These are phyloP conservation scores for Hypolimnas misippus DNA, from an alignment of 2,888 invertebrate species.

Conservation along the genomic window DNA sequence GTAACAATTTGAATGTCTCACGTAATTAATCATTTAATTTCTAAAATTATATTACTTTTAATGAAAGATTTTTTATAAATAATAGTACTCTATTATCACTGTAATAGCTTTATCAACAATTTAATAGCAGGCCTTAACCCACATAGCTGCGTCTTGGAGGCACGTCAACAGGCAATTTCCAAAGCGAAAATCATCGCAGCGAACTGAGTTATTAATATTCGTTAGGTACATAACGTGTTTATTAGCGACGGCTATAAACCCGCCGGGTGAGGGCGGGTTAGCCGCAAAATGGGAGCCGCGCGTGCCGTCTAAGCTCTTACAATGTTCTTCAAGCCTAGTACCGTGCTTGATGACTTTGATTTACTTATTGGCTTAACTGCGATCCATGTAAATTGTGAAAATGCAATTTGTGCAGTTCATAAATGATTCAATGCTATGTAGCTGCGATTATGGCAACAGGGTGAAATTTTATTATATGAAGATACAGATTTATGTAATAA, in stretches of 20 bases:
- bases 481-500: too few species aligned
- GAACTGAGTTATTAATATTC: conserved; percentile 77
- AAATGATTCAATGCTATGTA: conserved; percentile 17
- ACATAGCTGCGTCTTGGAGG: conserved; percentile 51
- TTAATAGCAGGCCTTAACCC: conserved; percentile 18
- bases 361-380: conserved; percentile 69
- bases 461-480: conserved; percentile 1
- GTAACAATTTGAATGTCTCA: too few species aligned
- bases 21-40: too few species aligned
- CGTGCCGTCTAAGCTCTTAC: conserved; percentile 73
- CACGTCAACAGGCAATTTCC: conserved; percentile 63
- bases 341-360: conserved; percentile 72
- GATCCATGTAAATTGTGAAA: conserved; percentile 32
- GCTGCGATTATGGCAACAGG: not conserved
- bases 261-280: conserved; percentile 56
- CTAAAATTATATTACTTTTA: too few species aligned
- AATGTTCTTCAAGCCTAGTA: conserved; percentile 69
- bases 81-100: too few species aligned
- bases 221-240: conserved; percentile 77
- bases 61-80: too few species aligned
- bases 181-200: conserved; percentile 67
- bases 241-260: conserved; percentile 75
- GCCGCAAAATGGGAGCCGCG: conserved; percentile 71
- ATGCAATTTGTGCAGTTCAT: conserved; percentile 32
- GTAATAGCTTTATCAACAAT: conserved; percentile 3